phyloP scores from a whole-genome alignment of 2,797 vertebrate species.

The Typhlichthys subterraneus region DNA sequence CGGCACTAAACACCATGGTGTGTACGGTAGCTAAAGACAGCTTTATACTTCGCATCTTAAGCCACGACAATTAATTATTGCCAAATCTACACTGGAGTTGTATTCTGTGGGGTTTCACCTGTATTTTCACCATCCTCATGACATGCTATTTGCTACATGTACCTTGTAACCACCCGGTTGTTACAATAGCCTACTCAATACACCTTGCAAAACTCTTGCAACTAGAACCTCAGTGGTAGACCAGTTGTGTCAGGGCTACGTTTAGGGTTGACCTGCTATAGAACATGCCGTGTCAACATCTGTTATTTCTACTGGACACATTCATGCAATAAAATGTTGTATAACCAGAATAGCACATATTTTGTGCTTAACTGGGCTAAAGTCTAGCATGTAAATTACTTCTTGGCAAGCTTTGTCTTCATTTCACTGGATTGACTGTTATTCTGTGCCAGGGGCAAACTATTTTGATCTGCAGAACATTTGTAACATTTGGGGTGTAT shows the following conservation, averaged over 20 bases:
- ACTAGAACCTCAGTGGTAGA: constrained; percentile 34
- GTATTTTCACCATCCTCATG: background rate
- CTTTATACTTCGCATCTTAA: background rate
- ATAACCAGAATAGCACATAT: background rate
- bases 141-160: background rate
- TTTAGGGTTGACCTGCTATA: background rate
- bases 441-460: background rate
- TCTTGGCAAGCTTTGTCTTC: background rate
- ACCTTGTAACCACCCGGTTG: constrained; percentile 27
- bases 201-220: constrained; percentile 3
- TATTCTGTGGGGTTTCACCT: constrained; percentile 27
- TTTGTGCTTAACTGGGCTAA: constrained; percentile 6
- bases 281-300: background rate
- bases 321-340: background rate
- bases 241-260: constrained; percentile 28
- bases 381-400: background rate
- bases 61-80: constrained; percentile 6
- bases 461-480: background rate
- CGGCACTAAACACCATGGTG: no score
- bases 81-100: constrained; percentile 8
- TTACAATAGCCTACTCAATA: constrained; percentile 19
- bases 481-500: background rate
- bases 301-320: background rate
- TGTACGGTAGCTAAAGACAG: no score
- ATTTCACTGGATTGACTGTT: background rate